Evolutionary conservation across 30 jellyfish, hydroid and myxozoan species (phyloP).

Genomic region (Cassiopea xamachana): DNA sequence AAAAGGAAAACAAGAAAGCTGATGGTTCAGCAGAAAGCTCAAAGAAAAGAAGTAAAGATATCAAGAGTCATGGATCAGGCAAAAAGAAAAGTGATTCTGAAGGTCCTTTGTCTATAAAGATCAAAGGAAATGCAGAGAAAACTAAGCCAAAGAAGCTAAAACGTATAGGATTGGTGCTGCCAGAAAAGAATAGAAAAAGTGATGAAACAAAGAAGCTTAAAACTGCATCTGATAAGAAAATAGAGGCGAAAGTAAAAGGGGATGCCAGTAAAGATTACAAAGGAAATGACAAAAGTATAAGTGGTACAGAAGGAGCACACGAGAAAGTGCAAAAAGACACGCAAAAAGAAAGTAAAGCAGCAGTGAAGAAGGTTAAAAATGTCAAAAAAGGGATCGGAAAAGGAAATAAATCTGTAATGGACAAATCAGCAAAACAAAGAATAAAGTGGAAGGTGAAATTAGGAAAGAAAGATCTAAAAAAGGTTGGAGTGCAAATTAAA

Average conservation of each 20-base stretch:
- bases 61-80: not conserved
- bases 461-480: not conserved
- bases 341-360: not conserved
- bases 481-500: not conserved
- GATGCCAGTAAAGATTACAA: not conserved
- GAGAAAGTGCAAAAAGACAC: not conserved
- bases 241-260: not conserved
- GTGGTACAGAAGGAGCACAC: not conserved
- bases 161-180: slow-evolving; percentile 1
- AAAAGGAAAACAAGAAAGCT: not conserved
- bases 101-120: not conserved
- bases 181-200: not conserved
- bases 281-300: not conserved
- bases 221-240: slow-evolving; percentile 4
- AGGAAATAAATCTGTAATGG: not conserved
- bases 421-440: not conserved
- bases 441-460: not conserved
- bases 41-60: not conserved
- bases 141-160: not conserved
- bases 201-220: not conserved
- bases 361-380: not conserved
- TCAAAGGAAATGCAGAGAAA: slow-evolving; percentile 1
- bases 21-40: not conserved
- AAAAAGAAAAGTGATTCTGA: not conserved
- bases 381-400: not conserved